Percentiles rank a stretch among this genome's conserved stretches.
Conservation (phyloP, 1,140 invertebrate genomes). For the Nasonia vitripennis region DNA sequence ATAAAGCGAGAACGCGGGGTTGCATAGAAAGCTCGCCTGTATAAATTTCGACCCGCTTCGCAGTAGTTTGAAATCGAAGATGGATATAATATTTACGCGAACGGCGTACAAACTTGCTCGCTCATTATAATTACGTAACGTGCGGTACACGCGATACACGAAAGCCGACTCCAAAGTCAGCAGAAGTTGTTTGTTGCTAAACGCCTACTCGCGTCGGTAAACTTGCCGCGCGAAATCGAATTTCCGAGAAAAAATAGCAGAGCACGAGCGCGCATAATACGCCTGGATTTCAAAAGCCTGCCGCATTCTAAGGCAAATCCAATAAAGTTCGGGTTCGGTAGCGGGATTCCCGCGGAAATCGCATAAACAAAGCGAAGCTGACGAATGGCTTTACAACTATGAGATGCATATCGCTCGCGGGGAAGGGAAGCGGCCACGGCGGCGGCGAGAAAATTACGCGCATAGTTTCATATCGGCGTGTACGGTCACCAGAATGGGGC, state of each 20-base stretch:
- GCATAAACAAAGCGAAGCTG: slow-evolving; percentile 15
- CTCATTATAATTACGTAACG: background rate
- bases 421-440: background rate
- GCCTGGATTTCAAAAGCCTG: no score
- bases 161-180: background rate
- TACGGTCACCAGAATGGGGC: background rate
- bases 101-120: background rate
- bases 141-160: background rate
- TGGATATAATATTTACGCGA: background rate
- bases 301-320: background rate
- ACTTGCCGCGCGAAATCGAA: no score
- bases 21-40: no score
- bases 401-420: slow-evolving; percentile 14
- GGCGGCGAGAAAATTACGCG: slow-evolving; percentile 16
- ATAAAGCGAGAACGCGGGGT: no score
- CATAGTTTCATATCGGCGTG: slow-evolving; percentile 35
- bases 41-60: background rate
- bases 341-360: background rate
- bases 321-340: background rate
- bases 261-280: no score
- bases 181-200: background rate
- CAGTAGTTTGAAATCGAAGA: background rate
- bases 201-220: no score
- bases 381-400: slow-evolving; percentile 9
- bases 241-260: no score